Percentiles rank a stretch among this genome's conserved stretches.
These are phyloP conservation scores for Omphaloscelis lunosa DNA, from an alignment of 2,888 invertebrate species.

Conservation along the genomic window DNA sequence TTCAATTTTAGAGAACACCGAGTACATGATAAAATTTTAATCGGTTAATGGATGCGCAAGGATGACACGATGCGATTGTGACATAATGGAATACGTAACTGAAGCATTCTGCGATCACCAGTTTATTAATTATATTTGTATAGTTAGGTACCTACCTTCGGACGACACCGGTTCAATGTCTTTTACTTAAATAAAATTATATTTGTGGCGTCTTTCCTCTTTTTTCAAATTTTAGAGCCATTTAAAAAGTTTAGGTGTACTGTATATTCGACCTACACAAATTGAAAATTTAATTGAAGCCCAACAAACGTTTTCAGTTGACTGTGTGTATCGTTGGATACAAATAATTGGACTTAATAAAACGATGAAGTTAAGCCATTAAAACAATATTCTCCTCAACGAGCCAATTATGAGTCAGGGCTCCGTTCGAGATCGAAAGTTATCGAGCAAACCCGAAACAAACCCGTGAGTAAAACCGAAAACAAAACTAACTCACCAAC, in stretches of 20 bases:
- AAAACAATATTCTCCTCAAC: background rate
- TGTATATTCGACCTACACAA: background rate
- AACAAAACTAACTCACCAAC: background rate
- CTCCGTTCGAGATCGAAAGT: background rate
- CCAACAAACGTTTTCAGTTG: background rate
- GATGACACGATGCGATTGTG: slow-evolving; percentile 44
- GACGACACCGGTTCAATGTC: background rate
- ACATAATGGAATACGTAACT: slow-evolving; percentile 45
- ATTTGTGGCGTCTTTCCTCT: background rate
- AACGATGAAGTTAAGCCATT: background rate
- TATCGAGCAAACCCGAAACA: background rate
- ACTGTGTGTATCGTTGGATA: background rate
- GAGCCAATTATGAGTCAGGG: background rate
- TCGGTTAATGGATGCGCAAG: slow-evolving; percentile 56
- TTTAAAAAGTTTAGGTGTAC: background rate
- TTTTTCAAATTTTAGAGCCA: background rate
- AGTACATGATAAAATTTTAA: slow-evolving; percentile 54
- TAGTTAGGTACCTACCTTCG: background rate
- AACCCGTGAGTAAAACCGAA: background rate
- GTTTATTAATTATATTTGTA: slow-evolving; percentile 31
- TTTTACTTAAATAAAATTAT: background rate
- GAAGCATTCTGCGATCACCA: slow-evolving; percentile 27
- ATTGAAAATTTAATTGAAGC: slow-evolving; percentile 18
- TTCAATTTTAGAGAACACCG: slow-evolving; percentile 55
- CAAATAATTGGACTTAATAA: slow-evolving; percentile 15